These are phyloP conservation scores for Atherinosoma microstoma DNA, from an alignment of 2,797 vertebrate genomes.

Conservation along the genomic window DNA sequence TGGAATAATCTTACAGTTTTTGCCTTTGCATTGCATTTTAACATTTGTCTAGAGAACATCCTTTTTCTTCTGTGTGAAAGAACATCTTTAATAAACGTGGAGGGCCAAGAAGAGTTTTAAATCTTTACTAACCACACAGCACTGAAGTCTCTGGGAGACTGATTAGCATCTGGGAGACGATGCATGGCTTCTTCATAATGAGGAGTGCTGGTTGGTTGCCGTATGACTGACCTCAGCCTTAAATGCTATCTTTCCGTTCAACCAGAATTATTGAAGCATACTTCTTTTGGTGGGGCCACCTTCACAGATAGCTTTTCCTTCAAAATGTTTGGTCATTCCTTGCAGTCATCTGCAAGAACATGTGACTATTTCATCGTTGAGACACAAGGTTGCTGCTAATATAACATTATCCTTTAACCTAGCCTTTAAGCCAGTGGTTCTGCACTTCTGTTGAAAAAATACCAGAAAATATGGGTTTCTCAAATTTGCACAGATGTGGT, in stretches of 20 bases:
- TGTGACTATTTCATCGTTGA: slow-evolving; percentile 22
- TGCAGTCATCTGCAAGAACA: slow-evolving; percentile 73
- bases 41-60: slow-evolving; percentile 91
- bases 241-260: slow-evolving; percentile 90
- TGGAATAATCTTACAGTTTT: slow-evolving; percentile 89
- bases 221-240: slow-evolving; percentile 84
- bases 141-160: slow-evolving; percentile 94
- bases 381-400: slow-evolving; percentile 17
- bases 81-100: slow-evolving; percentile 95
- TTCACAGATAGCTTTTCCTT: slow-evolving; percentile 80
- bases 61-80: slow-evolving; percentile 89
- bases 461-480: background rate
- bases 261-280: slow-evolving; percentile 89
- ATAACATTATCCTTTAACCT: background rate
- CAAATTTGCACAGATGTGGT: background rate
- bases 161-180: slow-evolving; percentile 93
- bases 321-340: slow-evolving; percentile 83
- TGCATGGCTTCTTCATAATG: slow-evolving; percentile 90
- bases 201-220: slow-evolving; percentile 88
- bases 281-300: slow-evolving; percentile 75
- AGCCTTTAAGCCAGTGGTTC: too few species aligned
- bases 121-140: slow-evolving; percentile 92
- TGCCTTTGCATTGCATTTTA: slow-evolving; percentile 95
- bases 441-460: background rate
- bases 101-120: slow-evolving; percentile 89